These are phyloP conservation scores for Arctopsyche grandis DNA, from an alignment of 1,140 invertebrate species.

Conservation along the genomic window DNA sequence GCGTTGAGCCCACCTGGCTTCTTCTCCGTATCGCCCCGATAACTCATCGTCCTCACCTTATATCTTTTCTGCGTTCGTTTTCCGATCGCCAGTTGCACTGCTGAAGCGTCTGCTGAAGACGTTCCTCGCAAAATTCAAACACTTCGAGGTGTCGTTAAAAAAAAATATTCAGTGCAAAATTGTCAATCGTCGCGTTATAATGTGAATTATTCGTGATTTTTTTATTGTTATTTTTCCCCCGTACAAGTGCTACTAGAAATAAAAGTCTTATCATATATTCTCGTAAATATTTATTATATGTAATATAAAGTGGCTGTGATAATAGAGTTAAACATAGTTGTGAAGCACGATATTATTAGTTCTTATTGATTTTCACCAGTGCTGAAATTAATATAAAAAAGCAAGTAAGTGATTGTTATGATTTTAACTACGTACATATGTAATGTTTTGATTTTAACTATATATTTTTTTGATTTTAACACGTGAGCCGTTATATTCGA, in stretches of 20 bases:
- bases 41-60: not conserved
- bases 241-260: no score
- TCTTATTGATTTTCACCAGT: not conserved
- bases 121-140: not conserved
- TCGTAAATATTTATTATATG: no score
- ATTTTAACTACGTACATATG: not conserved
- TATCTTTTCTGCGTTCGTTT: slow-evolving; percentile 24
- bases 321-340: not conserved
- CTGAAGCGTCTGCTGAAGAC: slow-evolving; percentile 1
- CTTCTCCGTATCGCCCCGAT: slow-evolving; percentile 1
- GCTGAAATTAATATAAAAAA: not conserved
- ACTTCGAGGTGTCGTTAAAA: not conserved
- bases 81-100: slow-evolving; percentile 12
- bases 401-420: not conserved
- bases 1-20: not conserved
- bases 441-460: no score
- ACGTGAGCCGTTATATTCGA: no score
- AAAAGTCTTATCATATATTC: no score
- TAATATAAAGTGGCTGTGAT: not conserved
- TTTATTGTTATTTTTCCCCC: no score
- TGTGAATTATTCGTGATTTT: not conserved
- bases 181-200: not conserved
- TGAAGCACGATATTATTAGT: not conserved
- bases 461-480: no score
- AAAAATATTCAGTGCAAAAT: not conserved